Base-by-base conservation (phyloP, 2,888 invertebrate genomes). In the Drosophila percnosoma region DNA sequence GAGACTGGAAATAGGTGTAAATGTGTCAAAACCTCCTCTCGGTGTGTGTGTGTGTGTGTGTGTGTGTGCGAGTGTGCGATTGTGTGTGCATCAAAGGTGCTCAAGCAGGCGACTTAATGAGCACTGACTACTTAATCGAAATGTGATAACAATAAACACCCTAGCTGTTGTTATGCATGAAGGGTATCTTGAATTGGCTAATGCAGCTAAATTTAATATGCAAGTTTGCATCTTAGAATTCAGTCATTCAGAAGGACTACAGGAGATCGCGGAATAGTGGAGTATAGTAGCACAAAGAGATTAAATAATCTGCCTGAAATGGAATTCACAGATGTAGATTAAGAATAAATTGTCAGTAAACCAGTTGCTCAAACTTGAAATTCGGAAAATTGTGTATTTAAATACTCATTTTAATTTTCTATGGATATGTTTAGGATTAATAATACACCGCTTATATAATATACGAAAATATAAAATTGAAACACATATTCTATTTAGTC, bases 21-120 rank as follows among this genome's bases (percentile, higher is more conserved):
- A 86, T 89, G 90, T 89, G 85, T 68, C 85, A 85, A 85, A 84
- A 77, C 73, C 73, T 53, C 65, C 64, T 62, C 33, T 68, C 21
- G 53, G 59, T 24, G 54, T 54, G 68, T 53, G 63, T 61, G 61
- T 33, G 60, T 53, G 63, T 61, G 61, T 33, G 60, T 55, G 62
- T 53, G 27, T 27, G 4, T 27, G 27, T 27, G 27, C 13, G 51
- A 4, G 48, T 45, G n/a, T 13, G 7, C 29, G 27, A 38, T 51
- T 70, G 71, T 72, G 71, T 70, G 71, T 68, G 73, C 54, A 53
- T 27, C 45, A 57, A 66, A 85, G 85, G 85, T 80, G 83, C 80
- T 87, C 85, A 82, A 74, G 87, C 78, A 69, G 76, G 73, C 79
- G 82, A 75, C 74, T 77, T 78, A 89, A 87, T 87, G 83, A 75